Percentiles rank a stretch among this genome's conserved stretches.
Conservation (phyloP, 2,888 invertebrate genomes). For the Belgica antarctica region DNA sequence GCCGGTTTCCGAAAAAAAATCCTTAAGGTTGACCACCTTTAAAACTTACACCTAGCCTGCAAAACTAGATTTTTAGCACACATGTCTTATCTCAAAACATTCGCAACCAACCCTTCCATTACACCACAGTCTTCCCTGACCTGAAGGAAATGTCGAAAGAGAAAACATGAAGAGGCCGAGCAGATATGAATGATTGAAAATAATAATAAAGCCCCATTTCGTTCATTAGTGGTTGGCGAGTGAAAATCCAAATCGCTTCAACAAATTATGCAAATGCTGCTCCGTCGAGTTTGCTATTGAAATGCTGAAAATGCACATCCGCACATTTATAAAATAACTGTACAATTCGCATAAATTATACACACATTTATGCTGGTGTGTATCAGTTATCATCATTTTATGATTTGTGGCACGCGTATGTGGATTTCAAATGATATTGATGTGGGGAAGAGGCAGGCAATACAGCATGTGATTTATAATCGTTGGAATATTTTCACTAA, state of each 20-base stretch:
- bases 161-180: neutral
- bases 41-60: no score
- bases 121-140: no score
- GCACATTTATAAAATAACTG: conserved; percentile 34
- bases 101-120: no score
- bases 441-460: neutral
- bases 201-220: conserved; percentile 16
- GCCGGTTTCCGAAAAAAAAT: no score
- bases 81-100: no score
- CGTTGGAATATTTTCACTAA: conserved; percentile 8
- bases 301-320: conserved; percentile 2
- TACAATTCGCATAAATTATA: conserved; percentile 24
- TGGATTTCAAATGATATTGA: neutral
- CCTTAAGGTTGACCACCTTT: no score
- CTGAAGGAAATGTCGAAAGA: neutral
- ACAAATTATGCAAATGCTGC: conserved; percentile 34
- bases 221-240: conserved; percentile 33
- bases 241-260: neutral
- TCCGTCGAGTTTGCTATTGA: neutral
- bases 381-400: neutral
- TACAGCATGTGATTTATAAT: conserved; percentile 5
- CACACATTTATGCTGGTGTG: neutral
- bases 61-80: no score
- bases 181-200: conserved; percentile 1
- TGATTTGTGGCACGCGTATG: conserved; percentile 22